Conservation (phyloP, 1,140 invertebrate genomes). For the Drosophila lowei region DNA sequence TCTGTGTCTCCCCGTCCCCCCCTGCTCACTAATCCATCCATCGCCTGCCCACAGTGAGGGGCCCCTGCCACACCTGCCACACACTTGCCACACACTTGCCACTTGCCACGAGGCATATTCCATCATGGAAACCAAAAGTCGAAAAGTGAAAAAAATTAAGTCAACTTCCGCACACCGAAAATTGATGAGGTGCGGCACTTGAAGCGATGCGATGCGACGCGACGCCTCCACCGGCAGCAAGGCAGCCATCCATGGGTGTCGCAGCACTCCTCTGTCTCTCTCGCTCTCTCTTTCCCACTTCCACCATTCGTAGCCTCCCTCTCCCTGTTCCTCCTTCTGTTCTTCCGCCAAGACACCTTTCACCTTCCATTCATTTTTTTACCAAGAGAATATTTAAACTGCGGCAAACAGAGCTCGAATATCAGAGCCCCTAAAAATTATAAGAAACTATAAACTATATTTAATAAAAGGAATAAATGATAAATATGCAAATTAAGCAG, state of each 20-base stretch:
- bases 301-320: not conserved
- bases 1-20: too few relatives aligned
- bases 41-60: too few relatives aligned
- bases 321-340: too few relatives aligned
- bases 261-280: slow-evolving; percentile 1
- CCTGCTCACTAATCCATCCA: too few relatives aligned
- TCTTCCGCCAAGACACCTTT: slow-evolving; percentile 47
- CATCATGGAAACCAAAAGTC: slow-evolving; percentile 47
- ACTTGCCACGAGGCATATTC: slow-evolving; percentile 24
- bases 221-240: not conserved
- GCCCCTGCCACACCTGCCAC: not conserved
- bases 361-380: slow-evolving; percentile 45
- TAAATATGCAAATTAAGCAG: too few relatives aligned
- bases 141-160: slow-evolving; percentile 50
- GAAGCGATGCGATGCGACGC: slow-evolving; percentile 17
- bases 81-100: not conserved
- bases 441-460: too few relatives aligned
- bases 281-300: not conserved
- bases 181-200: slow-evolving; percentile 72
- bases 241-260: too few relatives aligned
- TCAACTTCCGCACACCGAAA: slow-evolving; percentile 29
- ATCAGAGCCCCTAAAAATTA: too few relatives aligned
- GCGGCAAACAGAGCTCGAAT: too few relatives aligned
- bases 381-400: slow-evolving; percentile 1
- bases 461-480: too few relatives aligned